phyloP scores from a whole-genome alignment of 92 coral and sea anemone species.

The Paragorgia papillata region DNA sequence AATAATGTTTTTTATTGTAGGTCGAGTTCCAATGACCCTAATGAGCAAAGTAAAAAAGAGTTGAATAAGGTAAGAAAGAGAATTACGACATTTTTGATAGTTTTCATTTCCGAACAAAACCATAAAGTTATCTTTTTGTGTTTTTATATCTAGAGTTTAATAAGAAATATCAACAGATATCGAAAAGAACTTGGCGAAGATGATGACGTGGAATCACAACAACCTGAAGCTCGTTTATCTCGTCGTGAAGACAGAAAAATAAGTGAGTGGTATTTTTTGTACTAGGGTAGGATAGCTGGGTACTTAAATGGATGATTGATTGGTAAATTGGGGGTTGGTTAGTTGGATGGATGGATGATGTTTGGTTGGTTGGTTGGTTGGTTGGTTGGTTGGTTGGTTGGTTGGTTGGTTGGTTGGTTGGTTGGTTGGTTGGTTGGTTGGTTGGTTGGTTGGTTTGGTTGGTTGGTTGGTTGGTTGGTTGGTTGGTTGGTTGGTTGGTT shows the following conservation, averaged over 20 bases:
- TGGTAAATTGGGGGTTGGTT: conserved; percentile 33
- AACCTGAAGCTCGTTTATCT: neutral
- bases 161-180: conserved; percentile 62
- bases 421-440: too few relatives aligned
- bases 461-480: too few relatives aligned
- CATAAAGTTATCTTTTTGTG: neutral
- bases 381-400: too few relatives aligned
- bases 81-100: too few relatives aligned
- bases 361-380: too few relatives aligned
- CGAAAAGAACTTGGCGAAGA: conserved; percentile 56
- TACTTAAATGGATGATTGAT: too few relatives aligned
- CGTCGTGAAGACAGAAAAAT: conserved; percentile 5
- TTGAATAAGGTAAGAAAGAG: conserved; percentile 8
- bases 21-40: neutral
- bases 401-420: conserved; percentile 70
- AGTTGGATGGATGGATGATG: too few relatives aligned
- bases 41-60: neutral
- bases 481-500: too few relatives aligned
- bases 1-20: neutral
- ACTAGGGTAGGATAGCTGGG: too few relatives aligned
- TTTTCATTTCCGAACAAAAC: too few relatives aligned
- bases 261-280: too few relatives aligned
- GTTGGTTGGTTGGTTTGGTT: too few relatives aligned
- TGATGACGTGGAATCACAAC: conserved; percentile 15
- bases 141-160: conserved; percentile 34